phyloP scores from a whole-genome alignment of 2,888 invertebrate species.

The Dorcus hopei region DNA sequence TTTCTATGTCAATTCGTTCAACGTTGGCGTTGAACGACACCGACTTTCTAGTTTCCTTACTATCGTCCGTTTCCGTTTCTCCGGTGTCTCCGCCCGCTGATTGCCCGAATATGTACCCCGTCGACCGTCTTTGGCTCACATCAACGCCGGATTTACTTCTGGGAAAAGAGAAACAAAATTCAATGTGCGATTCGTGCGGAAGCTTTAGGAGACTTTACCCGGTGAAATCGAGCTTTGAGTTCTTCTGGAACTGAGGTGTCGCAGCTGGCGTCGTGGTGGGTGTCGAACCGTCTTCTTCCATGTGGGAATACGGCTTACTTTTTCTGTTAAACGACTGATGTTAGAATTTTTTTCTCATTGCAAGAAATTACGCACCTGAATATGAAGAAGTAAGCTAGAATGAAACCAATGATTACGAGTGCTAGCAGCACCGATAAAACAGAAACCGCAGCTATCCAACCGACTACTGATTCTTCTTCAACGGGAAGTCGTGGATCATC shows the following conservation, averaged over 20 bases:
- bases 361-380: constrained; percentile 28
- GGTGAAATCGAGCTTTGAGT: neutral
- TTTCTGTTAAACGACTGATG: neutral
- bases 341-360: too few relatives aligned
- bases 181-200: neutral
- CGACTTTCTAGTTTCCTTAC: constrained; percentile 35
- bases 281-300: constrained; percentile 9
- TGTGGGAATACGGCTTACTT: constrained; percentile 4
- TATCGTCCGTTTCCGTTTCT: neutral
- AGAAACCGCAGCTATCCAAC: constrained; percentile 38
- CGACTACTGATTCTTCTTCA: constrained; percentile 20
- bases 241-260: constrained; percentile 8
- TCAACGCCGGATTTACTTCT: constrained; percentile 8
- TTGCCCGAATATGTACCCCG: constrained; percentile 31
- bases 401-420: constrained; percentile 32
- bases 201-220: constrained; percentile 1
- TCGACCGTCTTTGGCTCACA: constrained; percentile 27
- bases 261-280: neutral
- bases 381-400: constrained; percentile 36
- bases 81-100: constrained; percentile 23
- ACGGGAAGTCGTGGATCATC: neutral
- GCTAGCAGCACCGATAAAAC: constrained; percentile 37
- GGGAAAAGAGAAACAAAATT: neutral
- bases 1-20: constrained; percentile 43
- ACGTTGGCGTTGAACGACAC: constrained; percentile 48